A percentile compares a stretch with the other conserved stretches of the same genome.
phyloP scores from a whole-genome alignment of 2,113 vertebrate genomes.

The Formicarius rufipectus region DNA sequence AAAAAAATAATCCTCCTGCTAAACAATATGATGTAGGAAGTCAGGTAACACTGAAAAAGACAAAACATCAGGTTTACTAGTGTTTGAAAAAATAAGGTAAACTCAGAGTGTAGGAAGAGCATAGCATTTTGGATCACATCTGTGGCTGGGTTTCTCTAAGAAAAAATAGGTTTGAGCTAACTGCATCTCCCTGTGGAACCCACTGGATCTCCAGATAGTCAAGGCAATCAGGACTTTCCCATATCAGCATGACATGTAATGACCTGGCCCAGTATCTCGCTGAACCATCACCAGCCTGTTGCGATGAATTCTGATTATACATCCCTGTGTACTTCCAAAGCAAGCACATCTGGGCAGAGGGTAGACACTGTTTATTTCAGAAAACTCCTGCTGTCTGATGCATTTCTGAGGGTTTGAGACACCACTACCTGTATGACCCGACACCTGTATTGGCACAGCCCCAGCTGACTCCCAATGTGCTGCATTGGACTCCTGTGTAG shows the following conservation, averaged over 20 bases:
- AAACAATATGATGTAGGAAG: neutral
- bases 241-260: fast-evolving
- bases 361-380: neutral
- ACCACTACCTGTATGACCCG: neutral
- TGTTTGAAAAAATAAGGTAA: neutral
- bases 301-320: neutral
- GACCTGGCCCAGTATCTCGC: neutral
- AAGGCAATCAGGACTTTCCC: neutral
- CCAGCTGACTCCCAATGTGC: neutral
- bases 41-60: neutral
- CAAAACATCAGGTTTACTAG: neutral
- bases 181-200: neutral
- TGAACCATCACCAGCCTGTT: neutral
- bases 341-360: neutral
- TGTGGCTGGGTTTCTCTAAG: neutral
- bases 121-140: neutral
- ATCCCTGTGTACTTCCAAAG: neutral
- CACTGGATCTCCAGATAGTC: neutral
- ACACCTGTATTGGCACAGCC: neutral
- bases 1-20: neutral
- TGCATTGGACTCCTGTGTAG: neutral
- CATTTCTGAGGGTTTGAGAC: neutral
- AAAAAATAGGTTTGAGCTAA: neutral
- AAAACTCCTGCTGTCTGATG: neutral
- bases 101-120: neutral